phyloP scores from a whole-genome alignment of 92 coral and sea anemone species.

The Chrysogorgia sp. region DNA sequence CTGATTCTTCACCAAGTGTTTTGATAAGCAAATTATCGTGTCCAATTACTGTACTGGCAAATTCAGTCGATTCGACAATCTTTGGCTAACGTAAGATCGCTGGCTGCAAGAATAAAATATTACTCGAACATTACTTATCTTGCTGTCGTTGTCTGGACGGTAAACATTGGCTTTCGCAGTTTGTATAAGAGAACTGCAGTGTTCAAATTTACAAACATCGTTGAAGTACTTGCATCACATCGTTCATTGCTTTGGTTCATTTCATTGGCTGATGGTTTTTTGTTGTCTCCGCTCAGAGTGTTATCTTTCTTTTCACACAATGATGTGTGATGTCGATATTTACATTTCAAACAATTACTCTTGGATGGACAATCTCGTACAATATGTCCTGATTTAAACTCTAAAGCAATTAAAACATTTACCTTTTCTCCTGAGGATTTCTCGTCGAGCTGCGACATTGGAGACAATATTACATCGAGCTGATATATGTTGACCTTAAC shows the following conservation, averaged over 20 bases:
- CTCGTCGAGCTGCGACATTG: not conserved
- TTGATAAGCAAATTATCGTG: conserved; percentile 59
- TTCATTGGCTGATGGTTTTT: not conserved
- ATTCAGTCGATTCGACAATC: conserved; percentile 48
- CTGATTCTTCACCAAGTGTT: conserved; percentile 52
- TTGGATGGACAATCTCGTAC: conserved; percentile 3
- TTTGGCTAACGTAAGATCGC: conserved; percentile 49
- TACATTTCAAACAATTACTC: not conserved
- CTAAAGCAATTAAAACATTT: not conserved
- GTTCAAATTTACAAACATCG: not conserved
- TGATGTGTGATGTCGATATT: not conserved
- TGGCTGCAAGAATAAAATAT: conserved; percentile 39
- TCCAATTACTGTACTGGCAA: conserved; percentile 46
- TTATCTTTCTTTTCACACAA: not conserved
- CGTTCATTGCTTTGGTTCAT: no score
- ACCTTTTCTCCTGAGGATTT: not conserved
- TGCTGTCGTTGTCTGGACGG: not conserved
- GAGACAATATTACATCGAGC: not conserved
- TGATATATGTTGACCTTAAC: not conserved
- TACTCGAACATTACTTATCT: conserved; percentile 32
- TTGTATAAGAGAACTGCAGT: conserved; percentile 42
- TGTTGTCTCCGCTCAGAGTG: not conserved
- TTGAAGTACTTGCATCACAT: conserved; percentile 2
- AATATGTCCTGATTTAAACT: not conserved
- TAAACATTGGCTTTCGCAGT: conserved; percentile 40